Percentiles rank a stretch among this genome's conserved stretches.
phyloP scores from a whole-genome alignment of 2,113 vertebrate genomes.

The Paramormyrops kingsleyae region DNA sequence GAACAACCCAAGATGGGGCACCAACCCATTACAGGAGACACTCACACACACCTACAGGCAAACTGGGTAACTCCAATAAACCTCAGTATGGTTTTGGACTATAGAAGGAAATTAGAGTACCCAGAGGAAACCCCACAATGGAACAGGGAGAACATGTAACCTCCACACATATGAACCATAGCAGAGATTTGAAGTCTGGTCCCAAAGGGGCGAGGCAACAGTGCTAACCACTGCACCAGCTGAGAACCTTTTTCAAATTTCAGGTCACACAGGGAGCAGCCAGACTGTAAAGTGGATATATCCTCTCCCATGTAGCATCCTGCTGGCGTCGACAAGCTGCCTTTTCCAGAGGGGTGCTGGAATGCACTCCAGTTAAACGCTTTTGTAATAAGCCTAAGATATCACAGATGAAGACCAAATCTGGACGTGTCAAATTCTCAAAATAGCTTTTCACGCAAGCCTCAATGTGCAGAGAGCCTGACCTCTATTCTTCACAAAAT shows the following conservation, averaged over 20 bases:
- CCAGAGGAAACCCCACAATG: not conserved
- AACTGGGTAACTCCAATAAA: not conserved
- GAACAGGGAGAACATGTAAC: not conserved
- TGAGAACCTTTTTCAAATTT: not conserved
- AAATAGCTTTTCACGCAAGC: not conserved
- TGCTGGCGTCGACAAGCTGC: not conserved
- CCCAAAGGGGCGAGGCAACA: not conserved
- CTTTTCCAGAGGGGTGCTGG: not conserved
- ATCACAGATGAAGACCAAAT: not conserved
- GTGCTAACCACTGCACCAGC: not conserved
- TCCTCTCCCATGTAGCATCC: not conserved
- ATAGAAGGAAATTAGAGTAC: not conserved
- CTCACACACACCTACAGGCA: not conserved
- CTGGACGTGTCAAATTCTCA: not conserved
- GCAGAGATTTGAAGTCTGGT: not conserved
- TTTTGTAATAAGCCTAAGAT: not conserved
- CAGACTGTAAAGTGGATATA: not conserved
- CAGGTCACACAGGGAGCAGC: not conserved
- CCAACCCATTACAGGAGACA: not conserved
- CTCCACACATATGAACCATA: not conserved
- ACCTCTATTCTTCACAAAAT: not conserved
- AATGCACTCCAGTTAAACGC: not conserved
- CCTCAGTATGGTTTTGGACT: not conserved
- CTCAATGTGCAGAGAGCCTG: not conserved
- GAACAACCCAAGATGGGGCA: not conserved